A percentile compares a stretch with the other conserved stretches of the same genome.
Evolutionary conservation across 2,888 invertebrate genomes (phyloP).

Genomic region (Sarcophaga rosellei): DNA sequence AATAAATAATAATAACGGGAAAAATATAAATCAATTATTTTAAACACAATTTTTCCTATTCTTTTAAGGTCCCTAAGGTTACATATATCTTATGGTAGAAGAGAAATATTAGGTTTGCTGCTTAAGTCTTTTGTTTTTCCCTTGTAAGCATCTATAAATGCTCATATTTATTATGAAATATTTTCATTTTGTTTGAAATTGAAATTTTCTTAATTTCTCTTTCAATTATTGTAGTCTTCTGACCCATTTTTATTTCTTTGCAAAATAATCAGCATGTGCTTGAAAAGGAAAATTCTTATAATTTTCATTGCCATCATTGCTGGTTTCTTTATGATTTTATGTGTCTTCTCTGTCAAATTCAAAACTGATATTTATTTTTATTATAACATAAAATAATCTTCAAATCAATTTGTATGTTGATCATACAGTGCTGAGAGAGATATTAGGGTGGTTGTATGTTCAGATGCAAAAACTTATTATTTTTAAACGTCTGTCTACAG

Average conservation of each 20-base stretch:
- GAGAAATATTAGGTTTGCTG: not conserved
- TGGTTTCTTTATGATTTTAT: constrained; percentile 38
- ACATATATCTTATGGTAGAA: no score
- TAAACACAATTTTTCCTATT: not conserved
- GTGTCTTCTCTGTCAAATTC: constrained; percentile 44
- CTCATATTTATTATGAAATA: constrained; percentile 1
- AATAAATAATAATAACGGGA: not conserved
- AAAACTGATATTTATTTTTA: constrained; percentile 56
- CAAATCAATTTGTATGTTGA: constrained; percentile 14
- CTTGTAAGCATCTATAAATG: not conserved
- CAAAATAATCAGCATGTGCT: constrained; percentile 17
- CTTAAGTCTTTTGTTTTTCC: constrained; percentile 15
- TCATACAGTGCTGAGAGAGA: not conserved
- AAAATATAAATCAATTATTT: not conserved
- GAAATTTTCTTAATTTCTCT: constrained; percentile 52
- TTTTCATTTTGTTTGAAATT: constrained; percentile 20
- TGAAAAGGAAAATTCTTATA: constrained; percentile 33
- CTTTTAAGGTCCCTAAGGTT: not conserved
- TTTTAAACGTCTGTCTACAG: no score
- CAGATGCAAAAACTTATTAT: not conserved
- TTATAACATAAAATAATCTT: constrained; percentile 51
- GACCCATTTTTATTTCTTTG: constrained; percentile 46
- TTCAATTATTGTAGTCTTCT: constrained; percentile 42
- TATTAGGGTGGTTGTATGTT: not conserved
- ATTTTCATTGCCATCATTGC: constrained; percentile 45